These are phyloP conservation scores for Triplophysa bombifrons DNA, from an alignment of 2,797 vertebrate species.

Conservation along the genomic window DNA sequence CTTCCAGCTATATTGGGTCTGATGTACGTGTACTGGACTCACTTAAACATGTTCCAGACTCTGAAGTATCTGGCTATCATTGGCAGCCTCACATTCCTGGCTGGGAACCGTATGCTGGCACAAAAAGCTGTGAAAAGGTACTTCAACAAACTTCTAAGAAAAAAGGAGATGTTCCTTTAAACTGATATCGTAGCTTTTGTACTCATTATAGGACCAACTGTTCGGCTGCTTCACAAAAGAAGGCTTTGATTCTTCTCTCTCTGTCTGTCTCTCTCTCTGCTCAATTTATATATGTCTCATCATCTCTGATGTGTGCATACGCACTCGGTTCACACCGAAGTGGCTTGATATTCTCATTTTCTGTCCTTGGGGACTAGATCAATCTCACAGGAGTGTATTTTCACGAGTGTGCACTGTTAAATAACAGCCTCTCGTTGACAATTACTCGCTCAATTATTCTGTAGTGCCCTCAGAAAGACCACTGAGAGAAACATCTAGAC, in stretches of 20 bases:
- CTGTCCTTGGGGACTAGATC: constrained; percentile 46
- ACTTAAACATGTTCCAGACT: constrained; percentile 99
- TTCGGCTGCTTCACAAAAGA: too few relatives aligned
- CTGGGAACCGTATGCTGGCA: constrained; percentile 98
- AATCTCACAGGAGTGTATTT: constrained; percentile 10
- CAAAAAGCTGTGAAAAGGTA: constrained; percentile 98
- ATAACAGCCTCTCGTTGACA: constrained; percentile 53
- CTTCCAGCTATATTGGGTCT: constrained; percentile 90
- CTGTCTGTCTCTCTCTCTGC: constrained; percentile 15
- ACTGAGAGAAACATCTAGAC: constrained; percentile 45
- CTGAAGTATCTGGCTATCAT: constrained; percentile 96
- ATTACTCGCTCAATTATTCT: constrained; percentile 60
- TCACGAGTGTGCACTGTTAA: constrained; percentile 32
- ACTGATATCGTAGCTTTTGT: too few relatives aligned
- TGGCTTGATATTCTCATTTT: constrained; percentile 13
- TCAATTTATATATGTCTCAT: constrained; percentile 42
- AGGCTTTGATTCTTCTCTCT: neutral
- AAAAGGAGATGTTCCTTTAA: too few relatives aligned
- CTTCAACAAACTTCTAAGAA: neutral
- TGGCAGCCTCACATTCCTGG: constrained; percentile 93
- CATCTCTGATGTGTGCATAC: constrained; percentile 40
- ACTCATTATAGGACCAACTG: too few relatives aligned
- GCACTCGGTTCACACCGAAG: neutral
- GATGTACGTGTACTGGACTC: constrained; percentile 99
- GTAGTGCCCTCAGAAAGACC: constrained; percentile 62